Conservation (phyloP, 2,888 invertebrate genomes). For the Hirtodrosophila alboralis region DNA sequence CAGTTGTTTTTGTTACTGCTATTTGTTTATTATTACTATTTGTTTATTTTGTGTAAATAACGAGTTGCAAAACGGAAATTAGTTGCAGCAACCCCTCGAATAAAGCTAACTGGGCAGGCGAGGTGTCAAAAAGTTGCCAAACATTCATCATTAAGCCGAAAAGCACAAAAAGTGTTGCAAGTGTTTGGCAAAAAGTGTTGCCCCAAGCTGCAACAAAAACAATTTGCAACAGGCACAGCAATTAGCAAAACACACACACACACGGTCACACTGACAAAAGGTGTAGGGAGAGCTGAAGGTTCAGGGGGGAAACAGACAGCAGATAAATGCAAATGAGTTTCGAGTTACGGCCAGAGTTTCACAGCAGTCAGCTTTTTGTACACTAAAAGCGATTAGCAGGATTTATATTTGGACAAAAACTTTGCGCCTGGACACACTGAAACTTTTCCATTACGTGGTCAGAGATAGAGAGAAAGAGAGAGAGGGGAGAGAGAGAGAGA, state of each 20-base stretch:
- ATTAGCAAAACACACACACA: constrained; percentile 51
- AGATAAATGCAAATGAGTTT: constrained; percentile 76
- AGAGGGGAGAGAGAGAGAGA: neutral
- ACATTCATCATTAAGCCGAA: constrained; percentile 53
- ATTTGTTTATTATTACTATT: constrained; percentile 65
- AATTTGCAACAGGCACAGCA: constrained; percentile 75
- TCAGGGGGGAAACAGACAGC: constrained; percentile 50
- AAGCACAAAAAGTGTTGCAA: constrained; percentile 28
- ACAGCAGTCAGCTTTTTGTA: constrained; percentile 66
- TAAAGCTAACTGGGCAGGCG: neutral
- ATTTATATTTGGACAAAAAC: constrained; percentile 66
- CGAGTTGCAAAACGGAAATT: constrained; percentile 73
- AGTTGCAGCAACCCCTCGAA: constrained; percentile 54
- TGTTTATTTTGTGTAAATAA: constrained; percentile 64
- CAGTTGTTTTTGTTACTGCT: constrained; percentile 29
- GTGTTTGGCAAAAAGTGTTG: constrained; percentile 50
- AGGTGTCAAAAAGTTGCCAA: constrained; percentile 30
- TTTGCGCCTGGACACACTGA: constrained; percentile 41
- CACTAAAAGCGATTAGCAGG: constrained; percentile 70
- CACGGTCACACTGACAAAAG: constrained; percentile 12
- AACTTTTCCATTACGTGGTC: constrained; percentile 66
- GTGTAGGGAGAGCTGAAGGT: neutral
- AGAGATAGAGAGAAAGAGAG: constrained; percentile 7
- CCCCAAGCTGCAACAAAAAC: constrained; percentile 60
- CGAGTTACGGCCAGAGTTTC: constrained; percentile 40